Evolutionary conservation across 2,888 invertebrate species (phyloP).

Genomic region (Amphipoea lucens): DNA sequence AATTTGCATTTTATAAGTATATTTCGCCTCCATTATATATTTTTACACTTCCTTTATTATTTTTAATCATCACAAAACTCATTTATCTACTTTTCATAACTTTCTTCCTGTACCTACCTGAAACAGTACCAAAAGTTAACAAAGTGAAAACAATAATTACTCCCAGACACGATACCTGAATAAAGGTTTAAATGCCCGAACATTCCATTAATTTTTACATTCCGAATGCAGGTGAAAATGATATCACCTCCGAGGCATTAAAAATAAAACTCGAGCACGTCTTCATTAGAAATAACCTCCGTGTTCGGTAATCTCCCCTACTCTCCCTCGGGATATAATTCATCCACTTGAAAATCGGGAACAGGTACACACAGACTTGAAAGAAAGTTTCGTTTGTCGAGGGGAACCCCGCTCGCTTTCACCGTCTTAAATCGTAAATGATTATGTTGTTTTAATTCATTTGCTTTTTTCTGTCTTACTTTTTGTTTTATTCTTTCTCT

Average conservation of each 20-base stretch:
- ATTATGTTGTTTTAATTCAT: constrained; percentile 90
- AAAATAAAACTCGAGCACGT: constrained; percentile 86
- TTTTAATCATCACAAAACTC: constrained; percentile 35
- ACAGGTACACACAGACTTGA: constrained; percentile 89
- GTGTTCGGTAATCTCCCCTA: constrained; percentile 82
- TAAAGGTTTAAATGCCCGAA: constrained; percentile 23
- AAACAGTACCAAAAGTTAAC: constrained; percentile 44
- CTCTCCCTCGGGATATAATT: constrained; percentile 88
- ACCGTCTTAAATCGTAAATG: constrained; percentile 88
- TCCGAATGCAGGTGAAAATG: constrained; percentile 80
- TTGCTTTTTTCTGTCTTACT: constrained; percentile 86
- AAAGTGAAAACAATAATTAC: constrained; percentile 43
- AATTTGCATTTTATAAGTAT: constrained; percentile 81
- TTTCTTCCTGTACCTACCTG: constrained; percentile 10
- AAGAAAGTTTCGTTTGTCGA: constrained; percentile 88
- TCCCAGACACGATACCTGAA: constrained; percentile 39
- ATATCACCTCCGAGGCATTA: constrained; percentile 81
- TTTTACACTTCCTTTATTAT: constrained; percentile 61
- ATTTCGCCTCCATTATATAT: constrained; percentile 66
- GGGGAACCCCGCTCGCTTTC: constrained; percentile 85
- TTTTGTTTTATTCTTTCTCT: constrained; percentile 84
- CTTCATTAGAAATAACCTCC: constrained; percentile 86
- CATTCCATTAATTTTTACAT: constrained; percentile 27
- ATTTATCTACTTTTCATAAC: constrained; percentile 36
- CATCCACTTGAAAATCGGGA: constrained; percentile 89